Percentiles rank a stretch among this genome's conserved stretches.
Evolutionary conservation across 1,140 invertebrate genomes (phyloP).

Genomic region (Oedothorax gibbosus): DNA sequence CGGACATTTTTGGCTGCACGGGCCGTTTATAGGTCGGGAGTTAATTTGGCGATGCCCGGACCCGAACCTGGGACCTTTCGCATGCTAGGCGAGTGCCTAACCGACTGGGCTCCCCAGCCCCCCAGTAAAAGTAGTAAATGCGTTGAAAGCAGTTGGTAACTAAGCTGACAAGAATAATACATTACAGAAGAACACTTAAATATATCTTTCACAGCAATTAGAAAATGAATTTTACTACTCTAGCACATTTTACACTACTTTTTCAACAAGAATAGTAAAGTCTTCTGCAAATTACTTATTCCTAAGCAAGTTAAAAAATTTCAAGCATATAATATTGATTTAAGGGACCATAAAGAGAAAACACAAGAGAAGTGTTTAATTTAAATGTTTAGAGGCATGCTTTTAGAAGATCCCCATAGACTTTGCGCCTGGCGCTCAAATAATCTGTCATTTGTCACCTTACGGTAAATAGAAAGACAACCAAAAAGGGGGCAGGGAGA

Average conservation of each 20-base stretch:
- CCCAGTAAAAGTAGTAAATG: constrained; percentile 29
- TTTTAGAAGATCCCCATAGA: constrained; percentile 32
- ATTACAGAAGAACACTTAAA: constrained; percentile 26
- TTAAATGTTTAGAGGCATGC: constrained; percentile 56
- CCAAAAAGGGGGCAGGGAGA: constrained; percentile 38
- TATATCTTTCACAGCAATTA: neutral
- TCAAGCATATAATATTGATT: constrained; percentile 52
- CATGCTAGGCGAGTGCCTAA: too few species aligned
- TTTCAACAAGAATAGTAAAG: constrained; percentile 33
- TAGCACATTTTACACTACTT: constrained; percentile 2
- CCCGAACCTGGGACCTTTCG: too few species aligned
- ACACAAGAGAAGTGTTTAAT: constrained; percentile 47
- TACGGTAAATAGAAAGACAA: constrained; percentile 56
- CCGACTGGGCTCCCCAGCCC: too few species aligned
- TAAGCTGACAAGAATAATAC: constrained; percentile 21
- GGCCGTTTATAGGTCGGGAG: too few species aligned
- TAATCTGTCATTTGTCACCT: constrained; percentile 58
- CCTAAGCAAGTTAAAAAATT: constrained; percentile 35
- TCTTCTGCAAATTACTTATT: constrained; percentile 38
- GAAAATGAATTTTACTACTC: constrained; percentile 38
- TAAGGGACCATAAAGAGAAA: constrained; percentile 25
- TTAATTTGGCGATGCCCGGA: too few species aligned
- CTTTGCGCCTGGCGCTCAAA: constrained; percentile 43
- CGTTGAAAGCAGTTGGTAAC: constrained; percentile 19
- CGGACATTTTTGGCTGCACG: too few species aligned